phyloP scores from a whole-genome alignment of 2,888 invertebrate species.

The Seladonia tumulorum region DNA sequence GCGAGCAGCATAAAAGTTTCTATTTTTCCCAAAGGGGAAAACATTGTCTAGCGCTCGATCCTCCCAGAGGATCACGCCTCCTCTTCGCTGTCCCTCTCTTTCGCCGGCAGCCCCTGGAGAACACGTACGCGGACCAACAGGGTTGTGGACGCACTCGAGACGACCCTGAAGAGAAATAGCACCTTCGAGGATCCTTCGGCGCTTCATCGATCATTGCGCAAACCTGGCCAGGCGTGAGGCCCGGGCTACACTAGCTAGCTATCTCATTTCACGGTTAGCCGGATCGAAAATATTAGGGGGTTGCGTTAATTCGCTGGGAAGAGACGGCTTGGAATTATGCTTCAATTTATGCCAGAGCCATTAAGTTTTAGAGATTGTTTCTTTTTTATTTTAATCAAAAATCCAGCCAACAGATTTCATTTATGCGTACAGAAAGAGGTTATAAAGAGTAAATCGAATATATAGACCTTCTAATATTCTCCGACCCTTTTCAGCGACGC shows the following conservation, averaged over 20 bases:
- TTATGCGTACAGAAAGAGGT: not conserved
- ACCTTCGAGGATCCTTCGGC: constrained; percentile 58
- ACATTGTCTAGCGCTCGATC: constrained; percentile 53
- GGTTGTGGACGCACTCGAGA: constrained; percentile 27
- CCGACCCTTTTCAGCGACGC: constrained; percentile 42
- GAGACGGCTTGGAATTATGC: not conserved
- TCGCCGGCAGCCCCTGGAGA: not conserved
- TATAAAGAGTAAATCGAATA: no score
- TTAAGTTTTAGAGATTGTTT: not conserved
- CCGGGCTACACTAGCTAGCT: constrained; percentile 53
- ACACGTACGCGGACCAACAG: constrained; percentile 28
- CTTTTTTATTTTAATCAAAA: not conserved
- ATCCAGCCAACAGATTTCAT: not conserved
- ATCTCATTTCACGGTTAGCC: constrained; percentile 77
- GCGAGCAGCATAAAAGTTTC: constrained; percentile 61
- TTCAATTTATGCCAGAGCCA: not conserved
- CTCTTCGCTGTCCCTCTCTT: not conserved
- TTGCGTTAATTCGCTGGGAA: not conserved
- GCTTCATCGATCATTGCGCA: constrained; percentile 69
- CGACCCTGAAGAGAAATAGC: constrained; percentile 31
- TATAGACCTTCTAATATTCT: constrained; percentile 42
- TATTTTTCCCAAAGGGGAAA: constrained; percentile 63
- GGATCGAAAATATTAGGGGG: constrained; percentile 64
- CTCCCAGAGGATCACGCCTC: constrained; percentile 19
- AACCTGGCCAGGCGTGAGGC: constrained; percentile 51